These are phyloP conservation scores for Psix sp. DNA, from an alignment of 1,140 invertebrate genomes.

Conservation along the genomic window DNA sequence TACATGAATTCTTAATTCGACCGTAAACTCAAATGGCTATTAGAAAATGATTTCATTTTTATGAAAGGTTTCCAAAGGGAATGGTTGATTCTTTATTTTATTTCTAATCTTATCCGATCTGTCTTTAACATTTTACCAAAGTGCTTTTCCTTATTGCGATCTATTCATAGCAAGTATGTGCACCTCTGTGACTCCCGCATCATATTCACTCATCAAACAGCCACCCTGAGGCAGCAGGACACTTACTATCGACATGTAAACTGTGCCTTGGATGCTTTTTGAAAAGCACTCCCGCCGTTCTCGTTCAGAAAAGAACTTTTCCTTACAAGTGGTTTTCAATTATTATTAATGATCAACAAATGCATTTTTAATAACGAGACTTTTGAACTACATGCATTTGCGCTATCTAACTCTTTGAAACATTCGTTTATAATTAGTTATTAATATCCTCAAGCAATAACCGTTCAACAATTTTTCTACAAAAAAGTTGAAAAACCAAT, in stretches of 20 bases:
- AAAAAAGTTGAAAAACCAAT: too few relatives aligned
- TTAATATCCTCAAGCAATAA: too few relatives aligned
- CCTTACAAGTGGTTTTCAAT: too few relatives aligned
- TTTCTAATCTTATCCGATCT: constrained; percentile 31
- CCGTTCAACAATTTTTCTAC: too few relatives aligned
- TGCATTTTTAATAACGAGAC: too few relatives aligned
- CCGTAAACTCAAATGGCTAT: too few relatives aligned
- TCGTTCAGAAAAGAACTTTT: too few relatives aligned
- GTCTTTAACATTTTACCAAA: constrained; percentile 23
- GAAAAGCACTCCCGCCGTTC: background rate
- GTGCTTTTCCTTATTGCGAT: constrained; percentile 15
- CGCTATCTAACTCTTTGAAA: too few relatives aligned
- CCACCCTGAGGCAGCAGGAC: constrained; percentile 19
- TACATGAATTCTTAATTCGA: too few relatives aligned
- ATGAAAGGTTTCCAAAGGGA: background rate
- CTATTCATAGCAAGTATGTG: constrained; percentile 30
- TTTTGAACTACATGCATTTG: too few relatives aligned
- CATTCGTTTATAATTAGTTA: too few relatives aligned
- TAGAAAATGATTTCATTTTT: background rate
- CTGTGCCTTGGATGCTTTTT: constrained; percentile 5
- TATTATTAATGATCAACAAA: too few relatives aligned
- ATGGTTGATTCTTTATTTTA: constrained; percentile 5
- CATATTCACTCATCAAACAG: constrained; percentile 26
- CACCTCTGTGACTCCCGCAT: constrained; percentile 18
- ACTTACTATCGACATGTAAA: constrained; percentile 16